A percentile compares a stretch with the other conserved stretches of the same genome.
Evolutionary conservation across 2,113 vertebrate species (phyloP).

Genomic region (Romanogobio albipinnatus): DNA sequence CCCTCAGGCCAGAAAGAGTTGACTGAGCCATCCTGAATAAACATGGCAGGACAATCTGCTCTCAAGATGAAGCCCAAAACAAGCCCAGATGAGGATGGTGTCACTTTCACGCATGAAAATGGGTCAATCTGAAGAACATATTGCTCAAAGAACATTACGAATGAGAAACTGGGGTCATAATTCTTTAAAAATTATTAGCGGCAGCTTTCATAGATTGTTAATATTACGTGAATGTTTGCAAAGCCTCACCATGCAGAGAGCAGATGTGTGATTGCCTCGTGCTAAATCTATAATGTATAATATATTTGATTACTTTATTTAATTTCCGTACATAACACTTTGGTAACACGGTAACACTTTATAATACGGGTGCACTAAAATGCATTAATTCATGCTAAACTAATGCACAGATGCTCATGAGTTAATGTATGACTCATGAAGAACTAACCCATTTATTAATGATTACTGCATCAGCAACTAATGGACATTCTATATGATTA

Average conservation of each 20-base stretch:
- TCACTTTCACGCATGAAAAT: neutral
- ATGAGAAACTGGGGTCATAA: neutral
- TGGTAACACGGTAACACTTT: no score
- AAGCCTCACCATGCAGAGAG: neutral
- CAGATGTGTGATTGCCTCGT: neutral
- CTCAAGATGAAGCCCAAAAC: neutral
- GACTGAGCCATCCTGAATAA: neutral
- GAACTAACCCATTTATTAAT: no score
- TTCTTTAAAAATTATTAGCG: neutral
- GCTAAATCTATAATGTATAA: neutral
- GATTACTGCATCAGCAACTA: no score
- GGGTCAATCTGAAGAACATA: neutral
- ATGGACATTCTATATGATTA: no score
- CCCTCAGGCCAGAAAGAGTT: neutral
- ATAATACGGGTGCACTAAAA: no score
- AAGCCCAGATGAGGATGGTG: neutral
- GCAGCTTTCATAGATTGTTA: neutral
- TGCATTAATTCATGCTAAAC: no score
- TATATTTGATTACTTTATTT: no score
- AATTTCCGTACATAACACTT: no score
- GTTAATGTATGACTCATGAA: no score
- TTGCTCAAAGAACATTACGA: neutral
- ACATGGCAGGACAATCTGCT: conserved; percentile 8
- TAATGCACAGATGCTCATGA: no score
- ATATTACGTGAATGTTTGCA: neutral